These are phyloP conservation scores for Axea sp. DNA, from an alignment of 2,888 invertebrate species.

Conservation along the genomic window DNA sequence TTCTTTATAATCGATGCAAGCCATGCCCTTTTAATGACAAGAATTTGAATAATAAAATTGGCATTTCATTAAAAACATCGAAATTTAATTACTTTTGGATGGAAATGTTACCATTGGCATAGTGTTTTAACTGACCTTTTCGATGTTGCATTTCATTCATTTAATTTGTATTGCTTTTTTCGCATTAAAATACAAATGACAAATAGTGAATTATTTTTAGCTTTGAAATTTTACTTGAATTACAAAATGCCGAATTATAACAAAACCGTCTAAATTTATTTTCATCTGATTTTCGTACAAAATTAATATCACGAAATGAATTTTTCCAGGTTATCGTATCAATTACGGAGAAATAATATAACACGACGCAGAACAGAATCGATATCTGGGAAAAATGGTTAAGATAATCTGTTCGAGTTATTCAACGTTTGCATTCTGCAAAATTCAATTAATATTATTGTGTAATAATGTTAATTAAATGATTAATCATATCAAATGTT, in stretches of 20 bases:
- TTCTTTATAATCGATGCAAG: too few relatives aligned
- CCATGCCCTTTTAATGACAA: neutral
- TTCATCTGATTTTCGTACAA: constrained; percentile 9
- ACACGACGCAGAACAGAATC: constrained; percentile 9
- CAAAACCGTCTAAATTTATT: constrained; percentile 10
- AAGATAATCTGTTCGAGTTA: constrained; percentile 6
- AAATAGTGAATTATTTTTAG: neutral
- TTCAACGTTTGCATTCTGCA: neutral
- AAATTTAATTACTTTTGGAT: too few relatives aligned
- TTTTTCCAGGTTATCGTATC: constrained; percentile 19
- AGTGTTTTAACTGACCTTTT: too few relatives aligned
- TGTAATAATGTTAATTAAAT: constrained; percentile 11
- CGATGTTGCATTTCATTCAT: too few relatives aligned
- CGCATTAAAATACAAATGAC: too few relatives aligned
- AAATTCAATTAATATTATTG: constrained; percentile 28
- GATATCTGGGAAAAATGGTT: constrained; percentile 23
- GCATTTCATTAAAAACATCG: too few relatives aligned
- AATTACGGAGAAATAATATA: constrained; percentile 26
- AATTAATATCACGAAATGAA: constrained; percentile 26
- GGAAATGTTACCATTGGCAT: too few relatives aligned
- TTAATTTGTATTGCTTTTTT: too few relatives aligned
- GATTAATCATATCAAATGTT: constrained; percentile 15
- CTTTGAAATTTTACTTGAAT: constrained; percentile 4
- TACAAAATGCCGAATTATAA: constrained; percentile 5
- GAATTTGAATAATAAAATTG: too few relatives aligned